Conservation (phyloP, 2,797 vertebrate genomes). For the Brachyrhaphis roseni region DNA sequence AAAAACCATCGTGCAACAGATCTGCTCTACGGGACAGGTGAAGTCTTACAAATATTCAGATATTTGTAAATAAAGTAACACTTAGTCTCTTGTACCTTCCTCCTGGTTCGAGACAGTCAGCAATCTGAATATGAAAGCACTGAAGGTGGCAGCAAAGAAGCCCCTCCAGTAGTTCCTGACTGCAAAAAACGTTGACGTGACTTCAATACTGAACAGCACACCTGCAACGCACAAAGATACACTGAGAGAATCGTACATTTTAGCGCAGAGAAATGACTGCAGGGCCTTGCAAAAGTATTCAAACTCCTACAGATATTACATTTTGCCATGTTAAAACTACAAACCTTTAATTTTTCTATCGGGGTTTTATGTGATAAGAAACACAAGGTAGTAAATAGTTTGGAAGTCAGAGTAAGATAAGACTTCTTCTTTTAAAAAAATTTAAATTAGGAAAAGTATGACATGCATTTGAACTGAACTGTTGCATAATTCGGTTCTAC, state of each 20-base stretch:
- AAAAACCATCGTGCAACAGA: background rate
- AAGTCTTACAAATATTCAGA: background rate
- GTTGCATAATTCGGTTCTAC: background rate
- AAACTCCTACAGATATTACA: background rate
- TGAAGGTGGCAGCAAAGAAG: constrained; percentile 98
- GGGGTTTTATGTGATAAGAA: background rate
- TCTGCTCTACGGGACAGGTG: background rate
- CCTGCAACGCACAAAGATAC: constrained; percentile 76
- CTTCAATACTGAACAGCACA: constrained; percentile 98
- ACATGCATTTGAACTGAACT: background rate
- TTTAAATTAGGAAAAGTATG: background rate
- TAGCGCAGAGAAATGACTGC: background rate
- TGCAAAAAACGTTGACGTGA: constrained; percentile 97
- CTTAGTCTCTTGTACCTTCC: constrained; percentile 84
- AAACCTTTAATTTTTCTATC: background rate
- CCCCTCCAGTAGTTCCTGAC: constrained; percentile 99
- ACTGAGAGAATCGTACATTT: background rate
- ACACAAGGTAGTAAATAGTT: background rate
- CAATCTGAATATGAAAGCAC: constrained; percentile 98
- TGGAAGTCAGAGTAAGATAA: background rate
- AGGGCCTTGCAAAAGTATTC: background rate
- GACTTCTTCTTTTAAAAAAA: background rate
- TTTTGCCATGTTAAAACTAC: background rate
- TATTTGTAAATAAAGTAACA: background rate
- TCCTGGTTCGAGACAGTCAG: constrained; percentile 98